Evolutionary conservation across 2,113 vertebrate species (phyloP).

Genomic region (Prochilodus magdalenae): DNA sequence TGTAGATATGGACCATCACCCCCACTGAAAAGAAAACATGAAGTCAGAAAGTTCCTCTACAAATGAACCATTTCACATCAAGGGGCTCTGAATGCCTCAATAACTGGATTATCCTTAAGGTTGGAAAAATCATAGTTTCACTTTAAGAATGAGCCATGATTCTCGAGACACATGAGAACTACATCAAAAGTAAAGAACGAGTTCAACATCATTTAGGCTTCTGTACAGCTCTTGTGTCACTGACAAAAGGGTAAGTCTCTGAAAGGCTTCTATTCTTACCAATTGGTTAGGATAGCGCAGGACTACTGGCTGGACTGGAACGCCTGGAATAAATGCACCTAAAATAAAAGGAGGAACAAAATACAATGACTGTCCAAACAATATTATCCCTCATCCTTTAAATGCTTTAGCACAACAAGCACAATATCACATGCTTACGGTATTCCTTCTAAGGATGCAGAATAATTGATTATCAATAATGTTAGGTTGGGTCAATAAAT

Average conservation of each 20-base stretch:
- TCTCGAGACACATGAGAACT: not conserved
- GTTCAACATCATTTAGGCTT: too few species aligned
- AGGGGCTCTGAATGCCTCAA: too few species aligned
- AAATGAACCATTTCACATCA: too few species aligned
- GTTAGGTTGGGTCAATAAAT: too few species aligned
- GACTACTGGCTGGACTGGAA: slow-evolving; percentile 94
- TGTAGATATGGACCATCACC: too few species aligned
- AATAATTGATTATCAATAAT: too few species aligned
- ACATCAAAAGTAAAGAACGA: too few species aligned
- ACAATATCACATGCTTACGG: not conserved
- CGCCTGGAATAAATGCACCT: slow-evolving; percentile 95
- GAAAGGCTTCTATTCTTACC: slow-evolving; percentile 76
- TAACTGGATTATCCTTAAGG: too few species aligned
- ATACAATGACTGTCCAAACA: not conserved
- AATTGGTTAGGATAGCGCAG: slow-evolving; percentile 90
- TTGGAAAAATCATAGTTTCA: not conserved
- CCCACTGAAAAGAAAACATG: too few species aligned
- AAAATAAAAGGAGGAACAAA: not conserved
- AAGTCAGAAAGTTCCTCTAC: too few species aligned
- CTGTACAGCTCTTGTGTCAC: too few species aligned
- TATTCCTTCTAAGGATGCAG: too few species aligned
- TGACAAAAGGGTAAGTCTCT: not conserved
- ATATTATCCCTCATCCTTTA: not conserved
- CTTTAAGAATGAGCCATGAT: not conserved
- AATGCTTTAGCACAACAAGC: not conserved